phyloP scores from a whole-genome alignment of 2,797 vertebrate species.

The Falco novaeseelandiae region DNA sequence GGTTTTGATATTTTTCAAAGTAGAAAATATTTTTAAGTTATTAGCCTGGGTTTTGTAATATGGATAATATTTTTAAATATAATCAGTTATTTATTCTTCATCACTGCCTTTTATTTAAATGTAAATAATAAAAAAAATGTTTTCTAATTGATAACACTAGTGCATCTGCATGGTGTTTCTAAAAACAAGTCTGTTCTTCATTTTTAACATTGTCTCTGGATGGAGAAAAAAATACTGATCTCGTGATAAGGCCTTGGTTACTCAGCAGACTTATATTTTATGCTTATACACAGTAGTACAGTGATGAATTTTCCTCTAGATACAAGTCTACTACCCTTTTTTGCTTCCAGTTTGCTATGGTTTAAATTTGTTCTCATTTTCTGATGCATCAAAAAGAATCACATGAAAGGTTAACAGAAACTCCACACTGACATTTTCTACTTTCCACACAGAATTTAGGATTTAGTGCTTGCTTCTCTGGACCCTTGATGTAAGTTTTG shows the following conservation, averaged over 20 bases:
- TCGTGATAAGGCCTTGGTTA: neutral
- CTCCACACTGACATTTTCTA: neutral
- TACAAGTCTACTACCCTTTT: neutral
- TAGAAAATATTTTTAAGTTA: neutral
- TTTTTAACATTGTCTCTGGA: neutral
- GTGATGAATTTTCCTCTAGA: neutral
- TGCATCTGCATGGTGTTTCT: neutral
- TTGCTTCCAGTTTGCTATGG: fast-evolving
- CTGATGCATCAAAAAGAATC: neutral
- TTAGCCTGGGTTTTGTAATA: neutral
- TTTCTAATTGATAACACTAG: neutral
- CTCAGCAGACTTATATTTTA: neutral
- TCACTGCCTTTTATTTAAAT: neutral
- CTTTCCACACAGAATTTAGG: neutral
- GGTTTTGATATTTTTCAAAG: neutral
- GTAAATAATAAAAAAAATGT: neutral
- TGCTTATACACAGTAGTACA: neutral
- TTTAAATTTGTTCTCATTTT: neutral
- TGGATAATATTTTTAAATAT: neutral
- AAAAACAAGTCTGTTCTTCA: neutral
- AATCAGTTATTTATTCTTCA: neutral
- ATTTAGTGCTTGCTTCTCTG: neutral
- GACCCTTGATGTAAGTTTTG: neutral
- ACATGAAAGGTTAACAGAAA: neutral
- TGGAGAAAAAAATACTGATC: neutral